Base-by-base conservation (phyloP, 2,888 invertebrate species). In the Chouioia cunea region DNA sequence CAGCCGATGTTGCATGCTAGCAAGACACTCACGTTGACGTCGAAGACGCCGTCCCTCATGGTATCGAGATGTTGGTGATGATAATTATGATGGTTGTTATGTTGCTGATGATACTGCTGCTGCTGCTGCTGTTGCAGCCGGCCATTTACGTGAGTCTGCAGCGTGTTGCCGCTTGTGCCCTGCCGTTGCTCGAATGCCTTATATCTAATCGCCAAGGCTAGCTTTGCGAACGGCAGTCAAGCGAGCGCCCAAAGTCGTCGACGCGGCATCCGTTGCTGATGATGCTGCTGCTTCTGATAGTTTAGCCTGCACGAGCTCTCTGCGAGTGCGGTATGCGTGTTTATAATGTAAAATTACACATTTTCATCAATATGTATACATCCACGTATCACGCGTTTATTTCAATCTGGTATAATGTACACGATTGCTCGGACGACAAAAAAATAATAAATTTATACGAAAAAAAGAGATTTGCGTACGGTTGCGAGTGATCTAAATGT, bases 11-110 rank as follows among this genome's bases (percentile, higher is more conserved):
- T 10, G 44, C n/a, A 58, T 20, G 47, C 12, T 2, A 16, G 68
- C n/a, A n/a, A n/a, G n/a, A n/a, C n/a, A 77, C 77, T 77, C 74
- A 77, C 77, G 70, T 75, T 76, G 65, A 77, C 75, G 67, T 76
- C 76, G 74, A 77, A 77, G 56, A 75, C 72, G 53, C 76, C 76
- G 63, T 77, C 77, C 65, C 75, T 76, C 77, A 77, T 77, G 72
- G 72, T 63, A 48, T 56, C 36, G 6, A 36, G 12, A 12, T 10
- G 36, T 36, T 36, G 36, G 12, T 10, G 22, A 54, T 60, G 43
- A n/a, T n/a, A n/a, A n/a, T n/a, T n/a, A n/a, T 44, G 15, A 16
- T 27, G 23, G 14, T 20, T n/a, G 47, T 16, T 36, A 18, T 3
- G 46, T 18, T 47, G 14, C n/a, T n/a, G 8, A 4, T 14, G 48